phyloP scores from a whole-genome alignment of 2,797 vertebrate genomes.

The Chiroxiphia lanceolata region DNA sequence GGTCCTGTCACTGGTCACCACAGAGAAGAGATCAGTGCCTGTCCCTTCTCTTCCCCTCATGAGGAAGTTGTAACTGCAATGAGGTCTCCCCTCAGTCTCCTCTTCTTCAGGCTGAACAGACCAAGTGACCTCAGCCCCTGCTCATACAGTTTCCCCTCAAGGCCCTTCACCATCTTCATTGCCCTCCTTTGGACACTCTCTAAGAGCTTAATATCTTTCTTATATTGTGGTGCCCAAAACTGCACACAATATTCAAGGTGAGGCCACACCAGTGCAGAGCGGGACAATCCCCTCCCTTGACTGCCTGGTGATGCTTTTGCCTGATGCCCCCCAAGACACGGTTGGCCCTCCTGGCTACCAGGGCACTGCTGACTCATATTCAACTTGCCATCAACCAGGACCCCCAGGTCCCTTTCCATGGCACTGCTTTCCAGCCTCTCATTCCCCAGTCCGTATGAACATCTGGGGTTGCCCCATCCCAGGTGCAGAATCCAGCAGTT shows the following conservation, averaged over 20 bases:
- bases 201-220: not conserved
- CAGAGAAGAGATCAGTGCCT: not conserved
- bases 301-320: rapidly evolving
- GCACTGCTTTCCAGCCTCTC: not conserved
- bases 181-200: not conserved
- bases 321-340: rapidly evolving
- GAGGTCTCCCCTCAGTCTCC: not conserved
- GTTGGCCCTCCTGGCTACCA: not conserved
- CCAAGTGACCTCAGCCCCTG: not conserved
- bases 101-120: not conserved
- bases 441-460: too few relatives aligned
- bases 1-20: not conserved
- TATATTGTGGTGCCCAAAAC: rapidly evolving
- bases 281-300: not conserved
- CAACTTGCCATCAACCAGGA: rapidly evolving
- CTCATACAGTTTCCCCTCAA: rapidly evolving
- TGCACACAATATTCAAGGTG: rapidly evolving
- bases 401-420: rapidly evolving
- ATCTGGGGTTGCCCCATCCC: rapidly evolving
- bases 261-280: rapidly evolving
- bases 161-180: not conserved
- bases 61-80: rapidly evolving
- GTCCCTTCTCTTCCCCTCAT: not conserved
- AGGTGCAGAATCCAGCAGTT: not conserved
- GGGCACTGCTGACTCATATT: rapidly evolving